These are phyloP conservation scores for Papilio aristodemus DNA, from an alignment of 1,140 invertebrate species.

Conservation along the genomic window DNA sequence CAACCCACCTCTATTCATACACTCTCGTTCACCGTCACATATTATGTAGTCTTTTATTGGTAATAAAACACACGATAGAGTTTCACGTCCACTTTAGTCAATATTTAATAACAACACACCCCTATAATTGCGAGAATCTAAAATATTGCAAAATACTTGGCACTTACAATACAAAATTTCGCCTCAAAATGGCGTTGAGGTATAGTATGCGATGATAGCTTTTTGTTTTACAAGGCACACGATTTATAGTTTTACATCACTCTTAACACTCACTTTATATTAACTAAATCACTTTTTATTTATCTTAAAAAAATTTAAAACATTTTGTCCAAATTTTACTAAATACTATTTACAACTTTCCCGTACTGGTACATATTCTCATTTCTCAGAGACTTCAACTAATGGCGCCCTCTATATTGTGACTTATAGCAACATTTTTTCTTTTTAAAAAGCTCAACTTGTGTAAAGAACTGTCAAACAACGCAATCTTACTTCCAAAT, in stretches of 20 bases:
- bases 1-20: slow-evolving; percentile 70
- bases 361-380: slow-evolving; percentile 61
- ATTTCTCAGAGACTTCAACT: slow-evolving; percentile 47
- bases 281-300: slow-evolving; percentile 61
- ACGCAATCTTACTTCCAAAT: neutral
- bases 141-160: slow-evolving; percentile 80
- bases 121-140: slow-evolving; percentile 51
- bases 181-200: slow-evolving; percentile 81
- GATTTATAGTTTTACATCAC: slow-evolving; percentile 67
- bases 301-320: slow-evolving; percentile 49
- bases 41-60: slow-evolving; percentile 42
- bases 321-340: slow-evolving; percentile 53
- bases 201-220: slow-evolving; percentile 80
- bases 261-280: slow-evolving; percentile 57
- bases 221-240: slow-evolving; percentile 78
- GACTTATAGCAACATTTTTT: slow-evolving; percentile 37
- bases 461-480: slow-evolving; percentile 14
- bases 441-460: slow-evolving; percentile 33
- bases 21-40: slow-evolving; percentile 47
- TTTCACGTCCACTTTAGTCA: slow-evolving; percentile 54
- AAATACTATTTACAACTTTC: slow-evolving; percentile 78
- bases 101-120: slow-evolving; percentile 49
- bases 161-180: slow-evolving; percentile 81
- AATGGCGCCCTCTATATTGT: slow-evolving; percentile 52
- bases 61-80: slow-evolving; percentile 38